phyloP scores from a whole-genome alignment of 1,140 invertebrate species.

The Drosophila ohnishii region DNA sequence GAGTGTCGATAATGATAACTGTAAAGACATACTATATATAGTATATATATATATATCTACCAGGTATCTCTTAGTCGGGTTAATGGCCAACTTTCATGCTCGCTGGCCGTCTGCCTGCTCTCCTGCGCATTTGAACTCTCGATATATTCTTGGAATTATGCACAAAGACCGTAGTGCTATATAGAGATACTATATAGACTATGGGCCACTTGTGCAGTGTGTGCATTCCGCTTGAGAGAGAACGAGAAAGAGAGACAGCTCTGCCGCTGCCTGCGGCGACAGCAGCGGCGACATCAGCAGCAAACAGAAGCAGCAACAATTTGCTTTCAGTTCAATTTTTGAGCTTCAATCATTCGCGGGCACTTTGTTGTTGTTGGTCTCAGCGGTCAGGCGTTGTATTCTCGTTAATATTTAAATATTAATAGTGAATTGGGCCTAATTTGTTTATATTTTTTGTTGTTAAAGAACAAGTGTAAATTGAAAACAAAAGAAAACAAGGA shows the following conservation, averaged over 20 bases:
- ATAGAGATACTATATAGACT: constrained; percentile 21
- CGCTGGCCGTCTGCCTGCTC: constrained; percentile 9
- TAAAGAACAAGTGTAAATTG: not conserved
- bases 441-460: constrained; percentile 10
- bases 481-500: not conserved
- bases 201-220: constrained; percentile 26
- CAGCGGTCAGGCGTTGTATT: constrained; percentile 8
- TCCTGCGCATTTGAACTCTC: constrained; percentile 43
- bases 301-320: constrained; percentile 27
- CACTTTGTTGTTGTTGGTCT: constrained; percentile 60
- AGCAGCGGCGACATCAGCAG: constrained; percentile 12
- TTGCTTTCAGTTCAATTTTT: constrained; percentile 58
- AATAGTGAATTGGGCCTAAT: not conserved
- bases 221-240: constrained; percentile 21
- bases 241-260: not conserved
- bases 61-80: constrained; percentile 9
- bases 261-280: not conserved
- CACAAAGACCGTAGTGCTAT: constrained; percentile 39
- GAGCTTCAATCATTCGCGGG: constrained; percentile 72
- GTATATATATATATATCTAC: not conserved
- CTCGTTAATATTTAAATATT: constrained; percentile 16
- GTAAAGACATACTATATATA: too few relatives aligned
- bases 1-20: not conserved
- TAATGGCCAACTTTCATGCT: not conserved
- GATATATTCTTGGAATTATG: constrained; percentile 58